phyloP scores from a whole-genome alignment of 2,888 invertebrate species.

The Tetrapedia diversipes region DNA sequence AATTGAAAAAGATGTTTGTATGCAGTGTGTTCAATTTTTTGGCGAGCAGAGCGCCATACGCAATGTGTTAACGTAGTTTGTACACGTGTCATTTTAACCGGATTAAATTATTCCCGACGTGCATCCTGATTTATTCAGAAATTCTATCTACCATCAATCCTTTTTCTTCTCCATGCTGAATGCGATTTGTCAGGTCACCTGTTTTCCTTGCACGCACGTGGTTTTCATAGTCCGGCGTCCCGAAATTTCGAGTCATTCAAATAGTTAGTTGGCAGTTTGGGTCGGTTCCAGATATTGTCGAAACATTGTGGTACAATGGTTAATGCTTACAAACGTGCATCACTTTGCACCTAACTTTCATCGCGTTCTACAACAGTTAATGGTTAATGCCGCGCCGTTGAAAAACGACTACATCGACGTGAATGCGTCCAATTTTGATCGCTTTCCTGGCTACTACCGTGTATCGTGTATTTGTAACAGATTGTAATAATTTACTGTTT shows the following conservation, averaged over 20 bases:
- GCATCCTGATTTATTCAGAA: no score
- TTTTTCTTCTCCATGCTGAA: not conserved
- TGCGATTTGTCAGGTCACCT: not conserved
- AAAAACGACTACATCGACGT: conserved; percentile 14
- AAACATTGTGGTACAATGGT: conserved; percentile 54
- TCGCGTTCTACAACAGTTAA: conserved; percentile 43
- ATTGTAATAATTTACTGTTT: conserved; percentile 16
- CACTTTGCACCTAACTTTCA: conserved; percentile 62
- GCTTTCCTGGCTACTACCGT: not conserved
- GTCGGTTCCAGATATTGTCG: conserved; percentile 60
- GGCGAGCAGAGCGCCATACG: no score
- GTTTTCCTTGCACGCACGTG: conserved; percentile 15
- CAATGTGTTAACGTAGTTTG: no score
- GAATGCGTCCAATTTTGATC: conserved; percentile 11
- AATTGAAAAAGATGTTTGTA: no score
- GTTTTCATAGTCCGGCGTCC: conserved; percentile 4
- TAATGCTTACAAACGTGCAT: conserved; percentile 50
- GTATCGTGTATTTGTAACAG: no score
- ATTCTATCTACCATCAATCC: no score
- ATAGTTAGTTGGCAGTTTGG: conserved; percentile 53
- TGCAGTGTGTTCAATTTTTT: no score
- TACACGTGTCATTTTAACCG: no score
- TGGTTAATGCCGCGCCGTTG: conserved; percentile 11
- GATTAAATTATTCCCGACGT: no score
- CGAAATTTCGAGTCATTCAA: conserved; percentile 53